Evolutionary conservation across 1,140 invertebrate species (phyloP).

Genomic region (Heliconius congener): DNA sequence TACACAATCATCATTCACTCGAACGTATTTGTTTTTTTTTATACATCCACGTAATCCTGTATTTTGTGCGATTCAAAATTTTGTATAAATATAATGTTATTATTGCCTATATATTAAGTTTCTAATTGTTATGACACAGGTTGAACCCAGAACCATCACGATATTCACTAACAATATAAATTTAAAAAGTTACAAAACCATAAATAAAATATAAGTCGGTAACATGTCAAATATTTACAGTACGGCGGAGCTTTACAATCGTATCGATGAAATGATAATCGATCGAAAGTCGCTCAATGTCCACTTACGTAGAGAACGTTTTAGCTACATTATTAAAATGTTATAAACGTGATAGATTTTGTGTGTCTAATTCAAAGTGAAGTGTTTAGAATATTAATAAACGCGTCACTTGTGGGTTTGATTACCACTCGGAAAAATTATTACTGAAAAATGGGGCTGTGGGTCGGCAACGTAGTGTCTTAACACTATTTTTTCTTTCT

Average conservation of each 20-base stretch:
- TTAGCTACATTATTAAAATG: not conserved
- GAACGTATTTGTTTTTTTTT: not conserved
- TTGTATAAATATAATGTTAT: too few relatives aligned
- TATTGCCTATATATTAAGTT: too few relatives aligned
- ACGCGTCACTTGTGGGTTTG: too few relatives aligned
- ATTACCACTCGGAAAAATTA: too few relatives aligned
- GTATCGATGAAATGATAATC: conserved; percentile 11
- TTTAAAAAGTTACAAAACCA: not conserved
- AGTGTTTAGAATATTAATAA: not conserved
- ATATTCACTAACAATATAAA: not conserved
- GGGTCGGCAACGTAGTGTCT: too few relatives aligned
- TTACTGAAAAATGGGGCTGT: too few relatives aligned
- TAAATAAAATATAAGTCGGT: not conserved
- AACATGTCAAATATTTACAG: conserved; percentile 7
- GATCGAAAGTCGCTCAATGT: not conserved
- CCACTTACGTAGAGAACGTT: not conserved
- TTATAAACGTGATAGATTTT: conserved; percentile 1
- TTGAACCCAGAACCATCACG: not conserved
- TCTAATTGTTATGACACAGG: too few relatives aligned
- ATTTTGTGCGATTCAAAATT: too few relatives aligned
- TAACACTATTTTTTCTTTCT: too few relatives aligned
- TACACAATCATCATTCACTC: not conserved
- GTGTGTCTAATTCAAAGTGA: not conserved
- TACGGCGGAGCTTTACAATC: conserved; percentile 1
- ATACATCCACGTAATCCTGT: not conserved